Base-by-base conservation (phyloP, 2,113 vertebrate genomes). In the Saiga tatarica region DNA sequence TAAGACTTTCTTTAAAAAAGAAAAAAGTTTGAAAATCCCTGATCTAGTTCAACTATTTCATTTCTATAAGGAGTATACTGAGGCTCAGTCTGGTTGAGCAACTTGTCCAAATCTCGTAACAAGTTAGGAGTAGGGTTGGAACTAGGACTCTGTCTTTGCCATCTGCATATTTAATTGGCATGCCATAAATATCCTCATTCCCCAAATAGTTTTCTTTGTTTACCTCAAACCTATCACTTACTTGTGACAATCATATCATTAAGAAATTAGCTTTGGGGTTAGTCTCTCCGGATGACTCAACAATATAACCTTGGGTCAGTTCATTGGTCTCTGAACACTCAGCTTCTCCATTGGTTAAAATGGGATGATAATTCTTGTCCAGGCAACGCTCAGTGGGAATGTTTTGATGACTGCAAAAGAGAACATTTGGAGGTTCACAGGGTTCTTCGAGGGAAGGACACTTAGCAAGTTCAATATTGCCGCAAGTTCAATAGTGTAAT, bases 191-290 rank as follows among this genome's bases (percentile, higher is more conserved):
- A 62, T 78, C 47, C 52, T 87, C 88, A 91, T 92, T 90, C 67
- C 90, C 81, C 59, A 94, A 52, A 89, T 64, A 87, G 87, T 97
- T 96, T 91, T 39, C 36, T 91, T 91, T 79, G 76, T 71, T 88
- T 86, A 53, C 33, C 26, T 64, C 57, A 90, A 93, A 53, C 55
- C 89, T 96, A 71, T 92, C 67, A 91, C 19, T 92, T 92, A 67
- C 47, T 33, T n/a, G 67, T 93, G 55, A 50, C 30, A 87, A 33
- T 90, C 62, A 95, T 60, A 57, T 67, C 52, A 87, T 57, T 33
- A 39, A 92, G 53, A 97, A 84, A 92, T 67, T 62, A 84, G 7
- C n/a, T 60, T 84, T 95, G 59, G 78, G 19, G 16, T 93, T 91
- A 83, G 21, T 92, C 45, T 81, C 19, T 87, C n/a, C 6, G 53